Conservation (phyloP, 1,140 invertebrate genomes). For the Helicorthomorpha holstii region DNA sequence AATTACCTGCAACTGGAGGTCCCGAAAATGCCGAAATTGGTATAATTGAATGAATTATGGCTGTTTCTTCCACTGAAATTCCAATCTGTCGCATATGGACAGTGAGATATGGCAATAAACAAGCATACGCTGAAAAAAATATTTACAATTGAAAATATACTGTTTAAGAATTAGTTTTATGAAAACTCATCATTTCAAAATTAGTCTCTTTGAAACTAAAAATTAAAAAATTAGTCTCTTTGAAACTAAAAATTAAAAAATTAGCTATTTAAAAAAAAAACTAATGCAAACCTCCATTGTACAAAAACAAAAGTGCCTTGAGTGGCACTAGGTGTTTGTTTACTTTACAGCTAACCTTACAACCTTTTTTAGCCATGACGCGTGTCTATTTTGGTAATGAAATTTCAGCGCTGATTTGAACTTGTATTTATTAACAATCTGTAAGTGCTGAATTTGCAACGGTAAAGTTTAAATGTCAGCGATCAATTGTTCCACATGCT, state of each 20-base stretch:
- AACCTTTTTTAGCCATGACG: too few relatives aligned
- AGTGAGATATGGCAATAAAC: conserved; percentile 61
- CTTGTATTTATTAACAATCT: too few relatives aligned
- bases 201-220: not conserved
- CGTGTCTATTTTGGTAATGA: too few relatives aligned
- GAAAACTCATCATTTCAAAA: not conserved
- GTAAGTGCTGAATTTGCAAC: too few relatives aligned
- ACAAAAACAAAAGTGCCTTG: not conserved
- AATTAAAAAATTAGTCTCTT: not conserved
- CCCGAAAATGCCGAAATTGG: conserved; percentile 58
- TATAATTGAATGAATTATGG: conserved; percentile 66
- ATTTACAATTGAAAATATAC: not conserved
- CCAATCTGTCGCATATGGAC: conserved; percentile 70
- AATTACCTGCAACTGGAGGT: conserved; percentile 48
- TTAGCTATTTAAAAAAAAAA: not conserved
- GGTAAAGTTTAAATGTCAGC: too few relatives aligned
- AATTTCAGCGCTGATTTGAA: too few relatives aligned
- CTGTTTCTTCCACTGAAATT: conserved; percentile 62
- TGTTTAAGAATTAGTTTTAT: not conserved
- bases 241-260: not conserved
- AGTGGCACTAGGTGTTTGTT: not conserved
- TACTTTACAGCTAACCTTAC: not conserved
- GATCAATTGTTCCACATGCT: too few relatives aligned
- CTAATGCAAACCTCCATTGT: not conserved
- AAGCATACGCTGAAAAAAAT: conserved; percentile 19